Percentiles rank a stretch among this genome's conserved stretches.
These are phyloP conservation scores for Chascanopsetta lugubris DNA, from an alignment of 2,113 vertebrate species.

Conservation along the genomic window DNA sequence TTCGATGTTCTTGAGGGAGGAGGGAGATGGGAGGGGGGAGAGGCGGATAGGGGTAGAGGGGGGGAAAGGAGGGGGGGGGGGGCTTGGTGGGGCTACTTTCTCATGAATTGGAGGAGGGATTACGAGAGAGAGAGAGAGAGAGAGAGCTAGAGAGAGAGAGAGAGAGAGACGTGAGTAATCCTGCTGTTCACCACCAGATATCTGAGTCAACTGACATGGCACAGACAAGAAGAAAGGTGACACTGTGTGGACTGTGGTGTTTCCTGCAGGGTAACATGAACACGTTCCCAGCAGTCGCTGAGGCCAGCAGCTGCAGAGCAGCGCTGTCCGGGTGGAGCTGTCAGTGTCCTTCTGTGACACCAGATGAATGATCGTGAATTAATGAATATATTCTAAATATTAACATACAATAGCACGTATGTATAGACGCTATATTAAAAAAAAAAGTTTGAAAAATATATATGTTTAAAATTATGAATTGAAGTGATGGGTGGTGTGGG, in stretches of 20 bases:
- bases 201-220: constrained; percentile 7
- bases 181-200: constrained; percentile 20
- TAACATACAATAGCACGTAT: no score
- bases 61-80: neutral
- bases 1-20: constrained; percentile 51
- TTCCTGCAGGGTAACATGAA: neutral
- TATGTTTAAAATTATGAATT: no score
- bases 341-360: neutral
- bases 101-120: constrained; percentile 36
- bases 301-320: constrained; percentile 13
- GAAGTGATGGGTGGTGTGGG: no score
- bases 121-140: neutral
- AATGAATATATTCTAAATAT: no score
- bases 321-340: constrained; percentile 5
- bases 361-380: neutral
- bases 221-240: constrained; percentile 18
- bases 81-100: constrained; percentile 2
- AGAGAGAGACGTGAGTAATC: constrained; percentile 19
- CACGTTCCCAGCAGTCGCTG: neutral
- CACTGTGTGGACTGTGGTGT: neutral
- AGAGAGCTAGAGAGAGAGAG: no score
- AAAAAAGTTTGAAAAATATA: no score
- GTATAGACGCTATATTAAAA: no score
- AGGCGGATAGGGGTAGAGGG: no score
- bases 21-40: neutral